These are phyloP conservation scores for Cricetomys ansorgei DNA, from an alignment of 2,113 vertebrate species.

Conservation along the genomic window DNA sequence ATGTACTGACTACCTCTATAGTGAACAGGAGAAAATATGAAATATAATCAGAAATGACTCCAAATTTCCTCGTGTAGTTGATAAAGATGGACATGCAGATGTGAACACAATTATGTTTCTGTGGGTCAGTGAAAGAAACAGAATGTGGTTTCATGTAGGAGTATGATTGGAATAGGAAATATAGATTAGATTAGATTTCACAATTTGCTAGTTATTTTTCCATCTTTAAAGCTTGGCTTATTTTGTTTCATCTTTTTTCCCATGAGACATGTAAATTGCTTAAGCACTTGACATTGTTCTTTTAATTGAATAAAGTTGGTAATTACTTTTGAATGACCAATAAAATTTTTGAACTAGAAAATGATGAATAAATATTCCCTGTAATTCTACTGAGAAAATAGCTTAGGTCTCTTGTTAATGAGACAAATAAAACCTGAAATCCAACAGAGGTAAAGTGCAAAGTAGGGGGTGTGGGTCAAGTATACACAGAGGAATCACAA, in stretches of 20 bases:
- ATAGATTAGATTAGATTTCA: neutral
- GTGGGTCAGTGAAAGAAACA: neutral
- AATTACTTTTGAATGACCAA: constrained; percentile 20
- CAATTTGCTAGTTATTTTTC: constrained; percentile 3
- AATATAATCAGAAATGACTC: neutral
- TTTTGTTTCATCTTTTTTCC: constrained; percentile 13
- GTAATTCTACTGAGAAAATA: neutral
- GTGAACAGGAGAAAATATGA: neutral
- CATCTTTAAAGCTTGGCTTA: neutral
- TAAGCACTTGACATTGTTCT: neutral
- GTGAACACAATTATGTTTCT: neutral
- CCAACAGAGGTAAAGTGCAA: neutral
- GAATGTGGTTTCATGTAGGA: neutral
- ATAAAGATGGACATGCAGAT: neutral
- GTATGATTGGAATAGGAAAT: neutral
- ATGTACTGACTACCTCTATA: neutral
- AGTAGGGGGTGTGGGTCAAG: fast-evolving
- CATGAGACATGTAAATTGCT: neutral
- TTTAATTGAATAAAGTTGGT: neutral
- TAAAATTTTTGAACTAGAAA: neutral
- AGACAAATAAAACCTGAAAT: neutral
- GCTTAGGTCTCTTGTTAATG: neutral
- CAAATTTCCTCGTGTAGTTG: neutral
- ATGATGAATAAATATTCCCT: neutral
- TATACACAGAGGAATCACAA: neutral